phyloP scores from a whole-genome alignment of 2,797 vertebrate species.

The Myotis pilosus region DNA sequence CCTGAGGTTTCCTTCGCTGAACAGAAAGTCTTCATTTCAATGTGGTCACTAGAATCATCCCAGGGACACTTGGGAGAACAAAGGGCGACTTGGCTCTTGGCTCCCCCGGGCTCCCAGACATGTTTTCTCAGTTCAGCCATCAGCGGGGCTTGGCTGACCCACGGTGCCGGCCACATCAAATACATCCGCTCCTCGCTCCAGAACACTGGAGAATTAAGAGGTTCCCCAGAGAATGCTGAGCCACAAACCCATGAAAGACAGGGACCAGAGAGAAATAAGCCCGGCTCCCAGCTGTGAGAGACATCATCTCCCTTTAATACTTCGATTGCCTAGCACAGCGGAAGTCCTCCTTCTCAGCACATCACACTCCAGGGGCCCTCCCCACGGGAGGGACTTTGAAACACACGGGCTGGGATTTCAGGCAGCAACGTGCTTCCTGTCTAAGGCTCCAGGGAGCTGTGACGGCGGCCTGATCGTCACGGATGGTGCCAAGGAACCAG shows the following conservation, averaged over 20 bases:
- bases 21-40: background rate
- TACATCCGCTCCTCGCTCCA: background rate
- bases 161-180: background rate
- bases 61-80: background rate
- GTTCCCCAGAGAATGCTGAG: background rate
- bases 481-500: fast-evolving
- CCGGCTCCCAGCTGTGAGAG: background rate
- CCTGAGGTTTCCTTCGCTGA: background rate
- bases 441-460: background rate
- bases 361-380: background rate
- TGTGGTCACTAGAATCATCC: background rate
- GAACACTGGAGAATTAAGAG: background rate
- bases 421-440: fast-evolving
- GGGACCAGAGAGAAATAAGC: background rate
- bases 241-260: background rate
- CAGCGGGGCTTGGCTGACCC: background rate
- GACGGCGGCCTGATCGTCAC: fast-evolving
- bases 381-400: background rate
- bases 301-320: background rate
- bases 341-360: background rate
- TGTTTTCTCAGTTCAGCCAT: background rate
- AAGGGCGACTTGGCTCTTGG: background rate
- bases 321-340: background rate
- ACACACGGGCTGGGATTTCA: background rate
- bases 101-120: background rate